Percentiles rank a stretch among this genome's conserved stretches.
Evolutionary conservation across 2,888 invertebrate species (phyloP).

Genomic region (Cheilosia urbana): DNA sequence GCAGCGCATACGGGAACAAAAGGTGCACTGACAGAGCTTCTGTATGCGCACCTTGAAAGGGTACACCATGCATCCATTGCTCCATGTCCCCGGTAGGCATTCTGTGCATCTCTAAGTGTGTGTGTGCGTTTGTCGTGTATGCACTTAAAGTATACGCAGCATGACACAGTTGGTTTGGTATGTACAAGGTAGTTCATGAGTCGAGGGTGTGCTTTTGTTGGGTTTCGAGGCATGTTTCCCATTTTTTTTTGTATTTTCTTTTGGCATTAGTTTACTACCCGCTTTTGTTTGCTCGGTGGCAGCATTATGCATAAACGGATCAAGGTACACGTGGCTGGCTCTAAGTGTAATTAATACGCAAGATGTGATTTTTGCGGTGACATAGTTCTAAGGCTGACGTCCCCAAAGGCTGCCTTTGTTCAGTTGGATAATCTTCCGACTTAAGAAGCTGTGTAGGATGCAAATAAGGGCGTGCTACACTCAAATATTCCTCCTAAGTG

Average conservation of each 20-base stretch:
- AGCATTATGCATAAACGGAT: slow-evolving; percentile 35
- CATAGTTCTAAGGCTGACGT: background rate
- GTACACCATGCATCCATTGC: slow-evolving; percentile 4
- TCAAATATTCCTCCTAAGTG: background rate
- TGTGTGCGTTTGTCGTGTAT: background rate
- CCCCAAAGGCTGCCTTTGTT: background rate
- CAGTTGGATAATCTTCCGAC: background rate
- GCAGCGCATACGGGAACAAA: background rate
- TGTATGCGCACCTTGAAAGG: slow-evolving; percentile 22
- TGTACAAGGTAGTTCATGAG: slow-evolving; percentile 20
- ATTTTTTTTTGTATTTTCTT: slow-evolving; percentile 10
- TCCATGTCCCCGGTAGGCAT: slow-evolving; percentile 13
- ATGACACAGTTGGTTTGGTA: slow-evolving; percentile 40
- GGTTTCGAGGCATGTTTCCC: slow-evolving; percentile 9
- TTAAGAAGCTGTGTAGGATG: background rate
- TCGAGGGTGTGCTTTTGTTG: slow-evolving; percentile 11
- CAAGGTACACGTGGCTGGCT: slow-evolving; percentile 19
- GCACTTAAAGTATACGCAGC: slow-evolving; percentile 23
- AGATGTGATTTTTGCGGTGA: slow-evolving; percentile 19
- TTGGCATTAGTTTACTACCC: background rate
- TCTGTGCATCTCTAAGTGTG: background rate
- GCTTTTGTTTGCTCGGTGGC: slow-evolving; percentile 32
- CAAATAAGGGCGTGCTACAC: background rate
- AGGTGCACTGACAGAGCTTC: background rate
- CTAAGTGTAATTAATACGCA: slow-evolving; percentile 43